Evolutionary conservation across 2,113 vertebrate species (phyloP).

Genomic region (Polyodon spathula): DNA sequence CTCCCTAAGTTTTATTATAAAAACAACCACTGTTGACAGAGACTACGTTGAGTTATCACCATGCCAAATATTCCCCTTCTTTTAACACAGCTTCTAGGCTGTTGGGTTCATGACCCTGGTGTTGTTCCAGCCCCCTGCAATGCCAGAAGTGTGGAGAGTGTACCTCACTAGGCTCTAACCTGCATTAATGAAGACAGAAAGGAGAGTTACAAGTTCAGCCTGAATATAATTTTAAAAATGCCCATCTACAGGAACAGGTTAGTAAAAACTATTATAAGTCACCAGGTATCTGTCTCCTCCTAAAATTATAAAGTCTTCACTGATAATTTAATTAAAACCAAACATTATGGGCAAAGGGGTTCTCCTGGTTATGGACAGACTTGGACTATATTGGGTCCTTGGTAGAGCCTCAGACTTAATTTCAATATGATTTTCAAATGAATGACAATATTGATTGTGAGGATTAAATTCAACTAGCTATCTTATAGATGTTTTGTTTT

Average conservation of each 20-base stretch:
- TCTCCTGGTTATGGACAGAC: background rate
- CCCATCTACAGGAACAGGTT: slow-evolving; percentile 19
- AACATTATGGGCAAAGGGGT: background rate
- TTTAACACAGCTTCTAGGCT: slow-evolving; percentile 39
- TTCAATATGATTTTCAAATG: background rate
- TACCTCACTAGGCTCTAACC: slow-evolving; percentile 26
- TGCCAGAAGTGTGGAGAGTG: slow-evolving; percentile 26
- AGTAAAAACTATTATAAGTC: background rate
- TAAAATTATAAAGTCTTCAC: background rate
- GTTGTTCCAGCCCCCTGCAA: slow-evolving; percentile 23
- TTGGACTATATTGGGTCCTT: background rate
- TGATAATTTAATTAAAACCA: background rate
- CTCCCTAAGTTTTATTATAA: too few species aligned
- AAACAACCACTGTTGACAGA: too few species aligned
- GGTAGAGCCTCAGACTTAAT: background rate
- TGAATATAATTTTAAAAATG: slow-evolving; percentile 32
- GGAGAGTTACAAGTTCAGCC: slow-evolving; percentile 27
- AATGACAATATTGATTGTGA: background rate
- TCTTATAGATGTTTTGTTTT: too few species aligned
- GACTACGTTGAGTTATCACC: too few species aligned
- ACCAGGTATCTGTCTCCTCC: background rate
- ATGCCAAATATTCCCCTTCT: slow-evolving; percentile 23
- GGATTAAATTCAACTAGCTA: too few species aligned
- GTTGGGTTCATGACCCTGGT: slow-evolving; percentile 30
- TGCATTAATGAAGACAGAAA: slow-evolving; percentile 34